phyloP scores from a whole-genome alignment of 2,113 vertebrate species.

The Mirounga angustirostris region DNA sequence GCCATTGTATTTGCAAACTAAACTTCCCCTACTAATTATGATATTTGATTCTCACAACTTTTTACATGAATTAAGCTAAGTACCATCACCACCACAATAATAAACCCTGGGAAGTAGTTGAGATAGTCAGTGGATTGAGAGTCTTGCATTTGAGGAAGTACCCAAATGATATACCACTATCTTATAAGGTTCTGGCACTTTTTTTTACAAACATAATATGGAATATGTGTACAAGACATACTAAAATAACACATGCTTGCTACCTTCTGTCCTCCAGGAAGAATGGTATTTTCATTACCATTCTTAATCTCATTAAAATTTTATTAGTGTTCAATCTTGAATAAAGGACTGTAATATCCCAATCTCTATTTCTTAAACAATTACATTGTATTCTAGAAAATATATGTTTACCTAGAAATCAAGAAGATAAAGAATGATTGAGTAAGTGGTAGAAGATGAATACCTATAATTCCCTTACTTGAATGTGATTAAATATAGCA shows the following conservation, averaged over 20 bases:
- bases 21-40: background rate
- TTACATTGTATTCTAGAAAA: background rate
- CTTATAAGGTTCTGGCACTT: background rate
- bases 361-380: background rate
- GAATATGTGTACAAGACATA: background rate
- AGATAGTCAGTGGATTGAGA: background rate
- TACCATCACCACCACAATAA: background rate
- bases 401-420: background rate
- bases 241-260: background rate
- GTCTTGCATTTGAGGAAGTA: conserved; percentile 11
- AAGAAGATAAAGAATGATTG: background rate
- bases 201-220: background rate
- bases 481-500: background rate
- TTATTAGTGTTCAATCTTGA: background rate
- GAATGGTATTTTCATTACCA: background rate
- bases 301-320: conserved; percentile 2
- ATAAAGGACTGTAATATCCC: background rate
- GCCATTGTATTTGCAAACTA: background rate
- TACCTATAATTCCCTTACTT: background rate
- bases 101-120: background rate
- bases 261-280: background rate
- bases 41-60: background rate
- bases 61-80: background rate
- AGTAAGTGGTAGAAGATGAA: background rate
- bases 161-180: background rate